These are phyloP conservation scores for Drepana arcuata DNA, from an alignment of 1,140 invertebrate genomes.

Conservation along the genomic window DNA sequence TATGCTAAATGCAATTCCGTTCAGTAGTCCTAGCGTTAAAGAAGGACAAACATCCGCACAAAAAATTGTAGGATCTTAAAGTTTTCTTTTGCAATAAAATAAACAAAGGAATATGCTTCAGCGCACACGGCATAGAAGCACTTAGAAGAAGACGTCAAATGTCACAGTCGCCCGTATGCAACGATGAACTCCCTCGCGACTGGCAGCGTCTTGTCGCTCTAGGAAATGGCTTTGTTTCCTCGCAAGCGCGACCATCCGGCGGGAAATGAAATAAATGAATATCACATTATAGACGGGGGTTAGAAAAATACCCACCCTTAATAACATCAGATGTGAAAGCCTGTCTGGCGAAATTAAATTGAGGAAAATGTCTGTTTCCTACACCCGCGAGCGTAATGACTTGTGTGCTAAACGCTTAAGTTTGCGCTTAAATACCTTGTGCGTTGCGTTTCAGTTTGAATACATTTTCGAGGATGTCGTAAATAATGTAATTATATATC, in stretches of 20 bases:
- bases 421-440: too few species aligned
- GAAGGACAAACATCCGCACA: neutral
- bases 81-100: neutral
- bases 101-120: neutral
- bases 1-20: too few species aligned
- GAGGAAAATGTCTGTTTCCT: constrained; percentile 21
- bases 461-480: too few species aligned
- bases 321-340: constrained; percentile 25
- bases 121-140: too few species aligned
- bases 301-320: constrained; percentile 30
- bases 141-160: neutral
- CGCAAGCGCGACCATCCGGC: constrained; percentile 28
- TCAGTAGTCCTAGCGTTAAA: too few species aligned
- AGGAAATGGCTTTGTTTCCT: constrained; percentile 64
- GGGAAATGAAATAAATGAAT: constrained; percentile 57
- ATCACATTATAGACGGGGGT: constrained; percentile 32
- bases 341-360: constrained; percentile 36
- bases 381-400: constrained; percentile 16
- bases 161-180: neutral
- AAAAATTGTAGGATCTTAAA: neutral
- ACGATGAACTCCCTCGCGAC: constrained; percentile 5
- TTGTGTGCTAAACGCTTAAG: too few species aligned
- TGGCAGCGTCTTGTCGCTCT: constrained; percentile 13
- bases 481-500: too few species aligned
- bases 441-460: too few species aligned